Evolutionary conservation across 2,113 vertebrate genomes (phyloP), one percentile per base, ranked within the genome.

Genomic region (Myodes glareolus): DNA sequence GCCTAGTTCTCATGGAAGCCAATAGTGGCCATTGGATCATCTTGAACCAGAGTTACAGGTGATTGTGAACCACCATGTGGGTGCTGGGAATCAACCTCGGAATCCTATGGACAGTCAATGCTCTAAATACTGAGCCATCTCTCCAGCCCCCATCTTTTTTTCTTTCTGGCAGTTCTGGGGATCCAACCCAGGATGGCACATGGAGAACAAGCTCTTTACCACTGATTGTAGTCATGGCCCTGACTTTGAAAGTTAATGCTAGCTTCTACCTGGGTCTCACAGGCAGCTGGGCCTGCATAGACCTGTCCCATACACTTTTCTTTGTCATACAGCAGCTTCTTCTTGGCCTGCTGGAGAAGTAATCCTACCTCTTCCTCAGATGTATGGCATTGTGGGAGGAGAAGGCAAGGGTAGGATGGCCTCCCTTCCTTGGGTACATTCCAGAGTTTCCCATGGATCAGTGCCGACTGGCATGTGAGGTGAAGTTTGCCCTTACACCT

Each of bases 381-480:
- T 33, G 45, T 39, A 25, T 39, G 86, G 5, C 21, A 23, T 42
- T 80, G 16, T 61, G 0, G 42, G 42, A 12, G 42, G 36, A 58
- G n/a, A 47, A 68, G 21, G 14, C 29, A 25, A 52, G 47, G 47
- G 42, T 47, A 45, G 8, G 27, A 0, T 11, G 19, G 33, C 72
- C 39, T 68, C 36, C 27, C 23, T 52, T n/a, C n/a, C 31, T 36
- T 47, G 17, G 7, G 7, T 29, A 5, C 39, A 36, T 75, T 6
- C 36, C 58, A 65, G 50, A 27, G 65, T 39, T 70, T 13, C 31
- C 33, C 23, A 1, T 25, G 39, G 47, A 23, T 65, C 42, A 27
- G 11, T 29, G 6, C 52, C 12, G 36, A 31, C 16, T 3, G 12
- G 52, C 12, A 0, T 23, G 7, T 1, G 68, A 47, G 42, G 42